phyloP scores from a whole-genome alignment of 2,888 invertebrate genomes.

The Acanthosepion pharaonis region DNA sequence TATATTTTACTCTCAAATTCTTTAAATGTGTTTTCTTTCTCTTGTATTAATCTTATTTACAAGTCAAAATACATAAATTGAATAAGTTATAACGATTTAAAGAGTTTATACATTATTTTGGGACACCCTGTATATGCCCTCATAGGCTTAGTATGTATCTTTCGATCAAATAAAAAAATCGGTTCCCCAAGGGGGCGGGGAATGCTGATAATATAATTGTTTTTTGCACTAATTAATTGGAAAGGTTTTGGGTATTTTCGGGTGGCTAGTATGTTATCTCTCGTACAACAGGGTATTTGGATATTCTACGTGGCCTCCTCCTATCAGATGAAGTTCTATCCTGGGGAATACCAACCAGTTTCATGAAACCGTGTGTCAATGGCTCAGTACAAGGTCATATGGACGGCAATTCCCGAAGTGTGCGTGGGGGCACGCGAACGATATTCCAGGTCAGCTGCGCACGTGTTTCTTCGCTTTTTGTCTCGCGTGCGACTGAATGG shows the following conservation, averaged over 20 bases:
- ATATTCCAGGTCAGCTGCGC: background rate
- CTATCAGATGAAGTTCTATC: background rate
- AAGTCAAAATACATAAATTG: too few relatives aligned
- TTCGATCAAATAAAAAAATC: too few relatives aligned
- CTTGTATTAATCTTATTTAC: too few relatives aligned
- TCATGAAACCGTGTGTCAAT: background rate
- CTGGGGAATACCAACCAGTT: background rate
- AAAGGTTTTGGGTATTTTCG: background rate
- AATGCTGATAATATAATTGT: too few relatives aligned
- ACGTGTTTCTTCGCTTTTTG: conserved; percentile 49
- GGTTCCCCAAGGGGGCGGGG: too few relatives aligned
- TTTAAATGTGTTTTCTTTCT: too few relatives aligned
- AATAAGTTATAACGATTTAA: too few relatives aligned
- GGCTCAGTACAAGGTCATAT: background rate
- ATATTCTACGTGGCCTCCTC: background rate
- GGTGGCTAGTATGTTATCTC: background rate
- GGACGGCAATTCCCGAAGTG: background rate
- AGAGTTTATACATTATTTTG: too few relatives aligned
- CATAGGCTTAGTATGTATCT: too few relatives aligned
- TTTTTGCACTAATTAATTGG: background rate
- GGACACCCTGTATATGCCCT: too few relatives aligned
- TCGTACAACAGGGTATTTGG: background rate
- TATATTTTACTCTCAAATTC: too few relatives aligned
- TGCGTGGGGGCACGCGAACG: background rate
- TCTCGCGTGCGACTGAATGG: conserved; percentile 52